phyloP scores from a whole-genome alignment of 2,888 invertebrate species.

The Timema cristinae region DNA sequence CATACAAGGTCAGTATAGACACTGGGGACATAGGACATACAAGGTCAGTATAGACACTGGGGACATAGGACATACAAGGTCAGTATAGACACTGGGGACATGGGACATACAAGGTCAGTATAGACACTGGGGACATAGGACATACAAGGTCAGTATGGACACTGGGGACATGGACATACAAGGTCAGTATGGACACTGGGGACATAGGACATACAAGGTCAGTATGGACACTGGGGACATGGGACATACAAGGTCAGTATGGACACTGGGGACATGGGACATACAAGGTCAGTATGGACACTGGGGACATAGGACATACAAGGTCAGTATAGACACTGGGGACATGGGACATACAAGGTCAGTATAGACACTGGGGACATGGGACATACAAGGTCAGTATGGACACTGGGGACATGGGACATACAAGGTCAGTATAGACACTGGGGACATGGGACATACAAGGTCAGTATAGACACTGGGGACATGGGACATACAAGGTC shows the following conservation, averaged over 20 bases:
- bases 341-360: slow-evolving; percentile 2
- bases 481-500: slow-evolving; percentile 2
- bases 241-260: slow-evolving; percentile 48
- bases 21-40: too few species aligned
- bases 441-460: too few species aligned
- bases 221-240: too few species aligned
- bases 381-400: slow-evolving; percentile 48
- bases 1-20: too few species aligned
- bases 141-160: too few species aligned
- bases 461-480: slow-evolving; percentile 58
- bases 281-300: too few species aligned
- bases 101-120: slow-evolving; percentile 45
- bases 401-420: slow-evolving; percentile 43
- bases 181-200: slow-evolving; percentile 58
- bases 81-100: too few species aligned
- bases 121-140: slow-evolving; percentile 46
- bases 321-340: slow-evolving; percentile 58
- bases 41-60: slow-evolving; percentile 58
- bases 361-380: too few species aligned
- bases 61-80: slow-evolving; percentile 4
- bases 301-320: too few species aligned
- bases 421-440: too few species aligned
- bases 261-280: slow-evolving; percentile 43
- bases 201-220: slow-evolving; percentile 3
- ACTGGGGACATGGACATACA: too few species aligned